Conservation (phyloP, 2,888 invertebrate genomes). For the Imbricaverruca yamaguchii region DNA sequence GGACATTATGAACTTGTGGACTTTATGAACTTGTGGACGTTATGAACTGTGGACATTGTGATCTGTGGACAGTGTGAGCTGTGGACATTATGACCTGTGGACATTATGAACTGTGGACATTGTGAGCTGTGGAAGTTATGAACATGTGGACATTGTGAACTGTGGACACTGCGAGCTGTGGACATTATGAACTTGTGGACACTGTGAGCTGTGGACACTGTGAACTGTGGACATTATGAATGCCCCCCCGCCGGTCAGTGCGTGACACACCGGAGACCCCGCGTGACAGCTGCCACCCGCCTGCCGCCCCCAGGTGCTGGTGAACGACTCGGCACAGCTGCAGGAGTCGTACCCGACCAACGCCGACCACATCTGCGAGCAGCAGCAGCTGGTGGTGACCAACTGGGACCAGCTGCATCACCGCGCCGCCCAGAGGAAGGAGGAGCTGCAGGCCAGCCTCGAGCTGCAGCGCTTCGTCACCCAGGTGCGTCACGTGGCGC, state of each 20-base stretch:
- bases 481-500: neutral
- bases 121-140: too few species aligned
- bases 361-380: slow-evolving; percentile 76
- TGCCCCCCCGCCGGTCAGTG: neutral
- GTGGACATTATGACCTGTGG: too few species aligned
- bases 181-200: too few species aligned
- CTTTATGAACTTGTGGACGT: too few species aligned
- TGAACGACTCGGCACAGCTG: slow-evolving; percentile 84
- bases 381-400: slow-evolving; percentile 74
- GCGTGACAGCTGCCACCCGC: neutral
- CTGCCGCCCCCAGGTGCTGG: slow-evolving; percentile 54
- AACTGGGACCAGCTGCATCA: slow-evolving; percentile 83
- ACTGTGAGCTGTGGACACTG: too few species aligned
- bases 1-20: too few species aligned
- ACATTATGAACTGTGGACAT: too few species aligned
- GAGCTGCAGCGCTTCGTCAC: slow-evolving; percentile 77
- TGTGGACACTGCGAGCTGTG: too few species aligned
- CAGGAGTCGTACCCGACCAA: slow-evolving; percentile 84
- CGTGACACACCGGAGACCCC: neutral
- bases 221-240: too few species aligned
- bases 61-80: too few species aligned
- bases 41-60: too few species aligned
- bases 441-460: slow-evolving; percentile 74
- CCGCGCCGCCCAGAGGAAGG: slow-evolving; percentile 67
- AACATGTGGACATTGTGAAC: too few species aligned